These are phyloP conservation scores for Spondyliosoma cantharus DNA, from an alignment of 2,797 vertebrate genomes.

Conservation along the genomic window DNA sequence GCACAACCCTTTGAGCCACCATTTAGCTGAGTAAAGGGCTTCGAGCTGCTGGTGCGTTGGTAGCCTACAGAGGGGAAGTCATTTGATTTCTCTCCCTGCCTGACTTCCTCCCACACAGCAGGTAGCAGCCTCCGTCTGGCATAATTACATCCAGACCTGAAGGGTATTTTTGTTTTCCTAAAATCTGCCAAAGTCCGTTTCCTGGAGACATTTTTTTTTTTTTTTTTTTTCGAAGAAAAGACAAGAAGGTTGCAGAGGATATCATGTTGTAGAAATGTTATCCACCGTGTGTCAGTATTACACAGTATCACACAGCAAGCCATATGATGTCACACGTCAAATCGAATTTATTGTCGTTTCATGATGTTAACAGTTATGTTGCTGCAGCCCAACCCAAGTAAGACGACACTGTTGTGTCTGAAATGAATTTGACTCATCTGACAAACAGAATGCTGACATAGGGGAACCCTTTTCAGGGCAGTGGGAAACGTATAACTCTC, in stretches of 20 bases:
- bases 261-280: conserved; percentile 13
- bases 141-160: conserved; percentile 76
- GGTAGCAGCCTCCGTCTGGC: conserved; percentile 66
- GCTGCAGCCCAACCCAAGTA: too few species aligned
- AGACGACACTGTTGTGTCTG: too few species aligned
- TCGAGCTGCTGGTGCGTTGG: conserved; percentile 36
- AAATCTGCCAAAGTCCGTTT: conserved; percentile 52
- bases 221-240: neutral
- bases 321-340: neutral
- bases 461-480: too few species aligned
- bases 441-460: too few species aligned
- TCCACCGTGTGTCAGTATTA: neutral
- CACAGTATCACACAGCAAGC: neutral
- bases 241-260: conserved; percentile 26
- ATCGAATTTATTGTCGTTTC: neutral
- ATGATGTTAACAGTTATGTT: neutral
- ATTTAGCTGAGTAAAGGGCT: conserved; percentile 25
- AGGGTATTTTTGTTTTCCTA: conserved; percentile 52
- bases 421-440: too few species aligned
- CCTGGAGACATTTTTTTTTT: too few species aligned
- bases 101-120: conserved; percentile 78
- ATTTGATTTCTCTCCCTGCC: conserved; percentile 68
- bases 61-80: conserved; percentile 62
- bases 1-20: conserved; percentile 1
- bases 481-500: neutral